Evolutionary conservation across 1,140 invertebrate species (phyloP).

Genomic region (Trachelipus rathkii): DNA sequence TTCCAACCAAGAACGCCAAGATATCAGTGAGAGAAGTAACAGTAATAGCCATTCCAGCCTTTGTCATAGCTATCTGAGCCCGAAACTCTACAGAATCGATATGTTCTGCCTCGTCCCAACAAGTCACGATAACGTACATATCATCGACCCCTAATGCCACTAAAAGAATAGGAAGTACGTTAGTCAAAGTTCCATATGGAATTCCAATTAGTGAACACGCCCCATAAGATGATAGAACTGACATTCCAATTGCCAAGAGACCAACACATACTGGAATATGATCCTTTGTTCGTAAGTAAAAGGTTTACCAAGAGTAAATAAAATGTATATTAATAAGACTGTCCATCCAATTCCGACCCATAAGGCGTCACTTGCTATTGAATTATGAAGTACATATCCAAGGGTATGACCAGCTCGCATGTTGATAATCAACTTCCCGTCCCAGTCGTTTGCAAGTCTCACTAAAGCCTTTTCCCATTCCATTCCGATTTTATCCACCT

Average conservation of each 20-base stretch:
- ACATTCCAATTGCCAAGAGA: constrained; percentile 55
- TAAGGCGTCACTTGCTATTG: constrained; percentile 58
- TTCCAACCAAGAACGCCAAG: constrained; percentile 63
- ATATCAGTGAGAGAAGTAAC: constrained; percentile 66
- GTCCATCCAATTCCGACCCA: constrained; percentile 59
- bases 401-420: constrained; percentile 53
- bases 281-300: constrained; percentile 51
- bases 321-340: constrained; percentile 57
- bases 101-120: constrained; percentile 27
- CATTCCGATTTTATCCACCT: constrained; percentile 54
- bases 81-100: constrained; percentile 47
- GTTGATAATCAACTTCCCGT: constrained; percentile 50
- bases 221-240: constrained; percentile 57
- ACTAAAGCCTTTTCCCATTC: constrained; percentile 30
- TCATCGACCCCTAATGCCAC: constrained; percentile 58
- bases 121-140: constrained; percentile 57
- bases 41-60: constrained; percentile 63
- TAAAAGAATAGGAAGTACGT: constrained; percentile 58
- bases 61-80: constrained; percentile 53
- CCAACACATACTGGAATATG: constrained; percentile 54
- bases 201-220: constrained; percentile 57
- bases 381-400: constrained; percentile 33
- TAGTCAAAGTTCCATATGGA: constrained; percentile 58
- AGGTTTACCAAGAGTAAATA: constrained; percentile 56
- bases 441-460: constrained; percentile 5